These are phyloP conservation scores for Lates japonicus DNA, from an alignment of 2,797 vertebrate species.

Conservation along the genomic window DNA sequence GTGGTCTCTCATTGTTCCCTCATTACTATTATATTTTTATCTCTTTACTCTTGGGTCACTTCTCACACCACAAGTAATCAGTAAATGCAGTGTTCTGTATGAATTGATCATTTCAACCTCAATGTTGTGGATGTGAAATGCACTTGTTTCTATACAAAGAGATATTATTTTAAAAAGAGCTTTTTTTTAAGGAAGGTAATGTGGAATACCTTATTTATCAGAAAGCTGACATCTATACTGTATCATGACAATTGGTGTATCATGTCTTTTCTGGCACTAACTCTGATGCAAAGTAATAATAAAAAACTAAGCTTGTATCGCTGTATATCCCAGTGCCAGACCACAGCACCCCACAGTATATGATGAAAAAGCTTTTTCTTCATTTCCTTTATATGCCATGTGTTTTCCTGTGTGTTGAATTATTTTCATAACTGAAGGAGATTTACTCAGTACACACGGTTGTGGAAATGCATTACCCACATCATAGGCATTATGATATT, in stretches of 20 bases:
- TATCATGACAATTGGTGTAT: background rate
- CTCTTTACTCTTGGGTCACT: background rate
- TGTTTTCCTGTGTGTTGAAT: background rate
- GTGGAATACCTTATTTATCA: background rate
- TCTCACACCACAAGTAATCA: background rate
- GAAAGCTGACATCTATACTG: constrained; percentile 2
- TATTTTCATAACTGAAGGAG: background rate
- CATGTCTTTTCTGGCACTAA: background rate
- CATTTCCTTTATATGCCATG: background rate
- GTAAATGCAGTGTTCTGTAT: background rate
- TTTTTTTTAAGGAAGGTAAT: background rate
- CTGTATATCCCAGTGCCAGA: background rate
- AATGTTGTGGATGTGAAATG: constrained; percentile 1
- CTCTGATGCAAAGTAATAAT: background rate
- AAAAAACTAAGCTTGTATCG: background rate
- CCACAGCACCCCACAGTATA: background rate
- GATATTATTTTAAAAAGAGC: background rate
- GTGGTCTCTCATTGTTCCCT: background rate
- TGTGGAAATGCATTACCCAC: background rate
- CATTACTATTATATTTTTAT: background rate
- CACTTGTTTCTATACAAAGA: background rate
- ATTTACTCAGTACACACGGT: background rate
- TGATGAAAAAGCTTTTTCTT: background rate
- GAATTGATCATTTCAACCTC: background rate
- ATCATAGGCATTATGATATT: background rate